These are phyloP conservation scores for Monoplex corrugatus DNA, from an alignment of 2,888 invertebrate species.

Conservation along the genomic window DNA sequence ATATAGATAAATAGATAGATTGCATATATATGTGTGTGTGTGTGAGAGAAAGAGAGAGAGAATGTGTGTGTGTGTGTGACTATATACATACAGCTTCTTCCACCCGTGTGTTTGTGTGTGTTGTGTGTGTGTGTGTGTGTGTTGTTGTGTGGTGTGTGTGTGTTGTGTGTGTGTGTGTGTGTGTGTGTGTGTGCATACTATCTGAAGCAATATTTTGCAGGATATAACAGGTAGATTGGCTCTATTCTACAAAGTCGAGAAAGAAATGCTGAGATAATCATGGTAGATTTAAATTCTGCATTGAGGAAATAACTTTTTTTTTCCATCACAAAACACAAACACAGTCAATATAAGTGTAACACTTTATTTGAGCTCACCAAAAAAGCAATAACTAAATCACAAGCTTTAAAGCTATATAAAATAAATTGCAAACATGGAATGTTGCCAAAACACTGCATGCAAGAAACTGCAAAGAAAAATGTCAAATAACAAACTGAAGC, in stretches of 20 bases:
- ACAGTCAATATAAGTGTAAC: slow-evolving; percentile 24
- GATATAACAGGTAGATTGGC: no score
- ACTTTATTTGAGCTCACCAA: slow-evolving; percentile 42
- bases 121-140: background rate
- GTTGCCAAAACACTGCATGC: slow-evolving; percentile 39
- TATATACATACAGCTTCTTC: background rate
- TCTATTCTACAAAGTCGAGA: no score
- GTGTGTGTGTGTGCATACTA: no score
- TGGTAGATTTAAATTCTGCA: no score
- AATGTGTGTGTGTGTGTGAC: background rate
- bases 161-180: no score
- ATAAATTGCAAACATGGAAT: slow-evolving; percentile 44
- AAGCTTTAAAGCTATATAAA: slow-evolving; percentile 40
- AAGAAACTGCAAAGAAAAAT: slow-evolving; percentile 19
- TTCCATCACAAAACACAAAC: slow-evolving; percentile 19
- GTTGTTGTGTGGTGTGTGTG: background rate
- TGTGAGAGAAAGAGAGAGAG: background rate
- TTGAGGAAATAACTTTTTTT: no score
- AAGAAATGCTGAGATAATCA: no score
- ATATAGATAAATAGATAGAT: background rate
- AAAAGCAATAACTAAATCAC: slow-evolving; percentile 39
- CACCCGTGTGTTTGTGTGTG: background rate
- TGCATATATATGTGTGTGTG: background rate
- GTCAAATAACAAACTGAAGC: background rate
- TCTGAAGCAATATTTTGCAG: no score